Evolutionary conservation across 2,888 invertebrate genomes (phyloP), one percentile per base, ranked within the genome.

Genomic region (Beris morrisii): DNA sequence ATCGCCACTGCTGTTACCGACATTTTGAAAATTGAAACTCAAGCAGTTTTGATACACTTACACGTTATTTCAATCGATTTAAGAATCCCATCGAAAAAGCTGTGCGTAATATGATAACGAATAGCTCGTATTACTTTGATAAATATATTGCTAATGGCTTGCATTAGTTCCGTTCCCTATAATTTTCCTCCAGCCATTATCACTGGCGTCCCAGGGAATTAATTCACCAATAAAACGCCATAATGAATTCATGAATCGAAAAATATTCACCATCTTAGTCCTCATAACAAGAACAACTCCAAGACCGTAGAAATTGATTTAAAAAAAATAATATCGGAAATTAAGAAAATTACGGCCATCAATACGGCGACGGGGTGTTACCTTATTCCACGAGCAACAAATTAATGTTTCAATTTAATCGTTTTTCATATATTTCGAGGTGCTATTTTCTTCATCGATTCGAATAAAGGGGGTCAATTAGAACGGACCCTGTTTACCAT

Each of bases 391-490:
- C 32, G 38, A 38, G 38, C 9, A 38, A 38, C 32, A 54, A n/a
- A 43, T 43, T 56, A 56, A 56, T 56, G 43, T 56, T 56, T 56
- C 13, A 56, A 56, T 56, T 43, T 43, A 56, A 56, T 38, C 15
- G 15, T 3, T 45, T 58, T 56, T 7, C 44, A 56, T 56, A 15
- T n/a, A 15, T 38, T 11, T 32, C 13, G 22, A 56, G 48, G 58
- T 31, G 58, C 58, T 48, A 48, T 61, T 50, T 50, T 12, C 15
- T n/a, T 61, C 50, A 48, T 50, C 15, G 28, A 52, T 52, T 32
- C 12, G 12, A 61, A 13, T 50, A 38, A 53, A 9, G 15, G 38
- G 4, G 63, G 28, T 28, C 65, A 61, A 65, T 65, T 67, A 55
- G 13, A 5, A 38, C 30, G 15, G 11, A 15, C 50, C 31, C 28